Percentiles rank a stretch among this genome's conserved stretches.
phyloP scores from a whole-genome alignment of 2,797 vertebrate species.

The Loris lydekkerianus region DNA sequence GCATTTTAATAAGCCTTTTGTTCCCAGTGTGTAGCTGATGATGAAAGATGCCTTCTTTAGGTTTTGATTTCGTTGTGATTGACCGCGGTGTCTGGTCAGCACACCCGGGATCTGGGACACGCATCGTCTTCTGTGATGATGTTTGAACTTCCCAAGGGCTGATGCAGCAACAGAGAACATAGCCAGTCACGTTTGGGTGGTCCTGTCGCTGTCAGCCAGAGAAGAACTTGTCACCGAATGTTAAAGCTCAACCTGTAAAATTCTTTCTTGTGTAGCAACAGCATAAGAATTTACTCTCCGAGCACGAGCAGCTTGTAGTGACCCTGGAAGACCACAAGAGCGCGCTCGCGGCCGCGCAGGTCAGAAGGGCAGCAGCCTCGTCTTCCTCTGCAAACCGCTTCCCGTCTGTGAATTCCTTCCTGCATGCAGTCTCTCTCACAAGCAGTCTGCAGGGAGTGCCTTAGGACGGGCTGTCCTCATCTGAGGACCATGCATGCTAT shows the following conservation, averaged over 20 bases:
- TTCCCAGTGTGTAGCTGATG: neutral
- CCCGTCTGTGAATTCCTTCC: conserved; percentile 38
- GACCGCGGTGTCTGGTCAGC: neutral
- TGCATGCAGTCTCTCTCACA: conserved; percentile 87
- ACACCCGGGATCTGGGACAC: neutral
- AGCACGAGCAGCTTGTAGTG: conserved; percentile 95
- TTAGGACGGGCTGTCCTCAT: conserved; percentile 51
- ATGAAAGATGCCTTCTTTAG: neutral
- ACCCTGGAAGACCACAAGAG: conserved; percentile 99
- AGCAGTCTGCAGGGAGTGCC: conserved; percentile 31
- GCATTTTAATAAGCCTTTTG: neutral
- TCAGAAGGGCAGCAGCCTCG: conserved; percentile 88
- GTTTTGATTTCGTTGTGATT: conserved; percentile 6
- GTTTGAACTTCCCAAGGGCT: conserved; percentile 14
- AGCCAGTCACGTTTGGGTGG: neutral
- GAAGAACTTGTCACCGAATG: conserved; percentile 6
- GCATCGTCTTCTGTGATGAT: neutral
- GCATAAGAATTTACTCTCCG: conserved; percentile 95
- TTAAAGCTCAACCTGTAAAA: conserved; percentile 79
- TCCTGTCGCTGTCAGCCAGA: neutral
- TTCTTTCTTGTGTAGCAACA: conserved; percentile 93
- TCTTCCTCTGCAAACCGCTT: neutral
- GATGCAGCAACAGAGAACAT: neutral
- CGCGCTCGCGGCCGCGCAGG: conserved; percentile 97
- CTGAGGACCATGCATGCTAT: conserved; percentile 77